phyloP scores from a whole-genome alignment of 2,113 vertebrate species.

The Tamias sibiricus region DNA sequence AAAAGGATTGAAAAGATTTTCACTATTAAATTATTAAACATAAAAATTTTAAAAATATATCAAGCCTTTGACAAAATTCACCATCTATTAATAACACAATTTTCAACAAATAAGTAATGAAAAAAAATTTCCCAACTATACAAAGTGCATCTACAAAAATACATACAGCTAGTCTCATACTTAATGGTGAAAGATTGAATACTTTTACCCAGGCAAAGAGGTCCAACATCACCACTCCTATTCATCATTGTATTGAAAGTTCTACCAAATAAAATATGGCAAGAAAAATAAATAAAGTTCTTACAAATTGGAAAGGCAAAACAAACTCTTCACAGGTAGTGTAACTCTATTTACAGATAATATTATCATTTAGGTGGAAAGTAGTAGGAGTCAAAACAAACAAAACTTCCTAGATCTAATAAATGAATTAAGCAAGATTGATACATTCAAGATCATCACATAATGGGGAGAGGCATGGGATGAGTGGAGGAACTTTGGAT shows the following conservation, averaged over 20 bases:
- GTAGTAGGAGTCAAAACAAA: neutral
- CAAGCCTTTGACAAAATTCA: constrained; percentile 37
- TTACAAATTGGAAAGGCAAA: neutral
- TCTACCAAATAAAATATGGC: neutral
- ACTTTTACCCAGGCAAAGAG: neutral
- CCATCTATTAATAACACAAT: neutral
- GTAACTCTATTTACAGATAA: neutral
- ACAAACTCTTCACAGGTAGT: neutral
- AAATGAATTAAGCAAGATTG: neutral
- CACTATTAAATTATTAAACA: neutral
- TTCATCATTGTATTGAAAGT: neutral
- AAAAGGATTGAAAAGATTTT: neutral
- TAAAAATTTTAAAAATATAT: neutral
- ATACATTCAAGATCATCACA: neutral
- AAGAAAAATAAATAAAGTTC: neutral
- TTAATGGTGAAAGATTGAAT: neutral
- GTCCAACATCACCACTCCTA: neutral
- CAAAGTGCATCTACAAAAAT: neutral
- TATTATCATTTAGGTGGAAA: constrained; percentile 3
- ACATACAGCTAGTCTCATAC: too few relatives aligned
- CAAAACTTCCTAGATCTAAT: neutral
- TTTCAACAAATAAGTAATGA: neutral
- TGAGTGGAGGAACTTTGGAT: too few relatives aligned
- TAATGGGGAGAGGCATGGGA: too few relatives aligned
- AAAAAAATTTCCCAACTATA: neutral